Evolutionary conservation across 2,113 vertebrate genomes (phyloP).

Genomic region (Rhea americana): DNA sequence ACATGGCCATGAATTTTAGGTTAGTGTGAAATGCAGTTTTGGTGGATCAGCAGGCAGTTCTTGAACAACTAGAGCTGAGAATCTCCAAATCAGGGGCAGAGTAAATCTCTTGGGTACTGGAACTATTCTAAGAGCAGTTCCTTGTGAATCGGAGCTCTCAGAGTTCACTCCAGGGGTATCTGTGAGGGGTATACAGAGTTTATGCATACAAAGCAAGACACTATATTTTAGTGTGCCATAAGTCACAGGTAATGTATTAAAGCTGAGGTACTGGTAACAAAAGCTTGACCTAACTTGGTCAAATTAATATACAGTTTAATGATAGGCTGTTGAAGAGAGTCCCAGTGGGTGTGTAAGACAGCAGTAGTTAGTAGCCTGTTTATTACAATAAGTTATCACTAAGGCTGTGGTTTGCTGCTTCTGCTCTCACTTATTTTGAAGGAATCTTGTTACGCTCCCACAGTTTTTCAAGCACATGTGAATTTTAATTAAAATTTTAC

Average conservation of each 20-base stretch:
- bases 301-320: not conserved
- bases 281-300: not conserved
- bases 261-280: not conserved
- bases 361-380: not conserved
- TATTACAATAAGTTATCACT: not conserved
- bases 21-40: not conserved
- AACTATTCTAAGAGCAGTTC: not conserved
- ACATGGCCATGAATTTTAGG: not conserved
- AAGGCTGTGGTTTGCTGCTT: not conserved
- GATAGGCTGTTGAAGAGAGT: not conserved
- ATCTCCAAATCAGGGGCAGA: too few relatives aligned
- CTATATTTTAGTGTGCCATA: not conserved
- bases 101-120: not conserved
- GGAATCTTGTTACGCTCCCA: not conserved
- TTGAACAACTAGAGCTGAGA: not conserved
- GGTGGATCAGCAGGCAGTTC: not conserved
- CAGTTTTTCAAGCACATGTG: not conserved
- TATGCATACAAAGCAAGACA: not conserved
- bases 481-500: not conserved
- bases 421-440: not conserved
- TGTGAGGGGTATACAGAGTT: not conserved
- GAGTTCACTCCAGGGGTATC: accelerated
- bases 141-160: not conserved
- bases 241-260: not conserved
- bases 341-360: not conserved